Percentiles rank a stretch among this genome's conserved stretches.
These are phyloP conservation scores for Gorsachius goisagi DNA, from an alignment of 2,113 vertebrate genomes.

Conservation along the genomic window DNA sequence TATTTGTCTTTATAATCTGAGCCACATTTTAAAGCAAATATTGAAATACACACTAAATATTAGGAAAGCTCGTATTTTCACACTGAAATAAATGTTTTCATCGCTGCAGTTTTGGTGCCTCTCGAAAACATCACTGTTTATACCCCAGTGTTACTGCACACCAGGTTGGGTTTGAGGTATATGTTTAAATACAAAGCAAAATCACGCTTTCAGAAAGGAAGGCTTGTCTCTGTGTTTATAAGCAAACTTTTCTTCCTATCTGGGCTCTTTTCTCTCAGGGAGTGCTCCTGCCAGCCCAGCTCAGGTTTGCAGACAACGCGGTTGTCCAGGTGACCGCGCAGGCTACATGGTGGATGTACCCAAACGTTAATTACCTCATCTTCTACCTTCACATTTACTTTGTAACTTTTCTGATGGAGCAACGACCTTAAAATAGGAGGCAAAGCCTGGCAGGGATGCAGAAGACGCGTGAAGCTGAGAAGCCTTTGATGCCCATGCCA, in stretches of 20 bases:
- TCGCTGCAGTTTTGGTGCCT: neutral
- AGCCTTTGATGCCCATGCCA: neutral
- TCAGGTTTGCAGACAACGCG: neutral
- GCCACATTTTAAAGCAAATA: neutral
- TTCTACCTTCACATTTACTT: neutral
- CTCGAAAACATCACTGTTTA: neutral
- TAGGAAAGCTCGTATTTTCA: neutral
- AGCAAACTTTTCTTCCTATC: neutral
- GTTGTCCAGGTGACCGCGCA: neutral
- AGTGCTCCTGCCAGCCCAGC: neutral
- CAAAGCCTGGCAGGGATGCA: neutral
- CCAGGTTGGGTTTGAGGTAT: neutral
- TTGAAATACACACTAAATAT: neutral
- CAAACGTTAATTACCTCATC: neutral
- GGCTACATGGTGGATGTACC: fast-evolving
- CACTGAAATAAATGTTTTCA: neutral
- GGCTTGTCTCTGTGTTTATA: neutral
- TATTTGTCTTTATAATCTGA: neutral
- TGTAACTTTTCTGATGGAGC: neutral
- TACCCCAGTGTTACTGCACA: neutral
- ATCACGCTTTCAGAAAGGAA: neutral
- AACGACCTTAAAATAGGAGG: neutral
- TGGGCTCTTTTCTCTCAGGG: neutral
- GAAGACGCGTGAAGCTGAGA: neutral
- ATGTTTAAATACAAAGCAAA: neutral